Percentiles rank a stretch among this genome's conserved stretches.
Conservation (phyloP, 2,888 invertebrate genomes). For the Tholera decimalis region DNA sequence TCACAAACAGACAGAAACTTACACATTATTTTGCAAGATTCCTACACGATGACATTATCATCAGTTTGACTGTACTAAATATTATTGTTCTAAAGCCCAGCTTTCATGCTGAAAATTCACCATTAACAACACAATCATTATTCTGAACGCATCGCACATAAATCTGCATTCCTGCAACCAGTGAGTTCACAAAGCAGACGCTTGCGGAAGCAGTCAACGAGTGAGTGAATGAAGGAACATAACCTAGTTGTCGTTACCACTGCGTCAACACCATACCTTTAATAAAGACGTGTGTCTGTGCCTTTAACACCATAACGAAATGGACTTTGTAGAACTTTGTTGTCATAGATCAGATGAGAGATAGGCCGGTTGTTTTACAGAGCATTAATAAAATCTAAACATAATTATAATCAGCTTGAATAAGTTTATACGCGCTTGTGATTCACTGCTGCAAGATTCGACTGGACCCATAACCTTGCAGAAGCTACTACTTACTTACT, state of each 20-base stretch:
- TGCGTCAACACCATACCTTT: constrained; percentile 71
- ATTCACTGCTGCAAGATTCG: no score
- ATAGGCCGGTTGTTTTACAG: constrained; percentile 2
- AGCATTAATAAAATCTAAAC: no score
- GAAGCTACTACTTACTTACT: no score
- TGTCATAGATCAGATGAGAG: constrained; percentile 37
- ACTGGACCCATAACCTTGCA: no score
- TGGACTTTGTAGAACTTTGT: constrained; percentile 54
- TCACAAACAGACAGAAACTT: background rate
- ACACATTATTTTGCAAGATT: background rate
- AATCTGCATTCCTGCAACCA: constrained; percentile 34
- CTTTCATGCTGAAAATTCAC: constrained; percentile 14
- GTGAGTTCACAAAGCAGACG: constrained; percentile 37
- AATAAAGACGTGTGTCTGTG: constrained; percentile 69
- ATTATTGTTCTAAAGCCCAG: background rate
- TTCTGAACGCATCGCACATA: constrained; percentile 32
- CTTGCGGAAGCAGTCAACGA: constrained; percentile 56
- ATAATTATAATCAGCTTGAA: no score
- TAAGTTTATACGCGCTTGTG: no score
- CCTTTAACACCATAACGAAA: constrained; percentile 33
- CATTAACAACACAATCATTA: constrained; percentile 2
- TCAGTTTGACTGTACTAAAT: background rate
- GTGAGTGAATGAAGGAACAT: constrained; percentile 59
- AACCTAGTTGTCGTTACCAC: constrained; percentile 69
- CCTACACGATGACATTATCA: background rate